Percentiles rank a stretch among this genome's conserved stretches.
Conservation (phyloP, 2,888 invertebrate species). For the Athalia circularis region DNA sequence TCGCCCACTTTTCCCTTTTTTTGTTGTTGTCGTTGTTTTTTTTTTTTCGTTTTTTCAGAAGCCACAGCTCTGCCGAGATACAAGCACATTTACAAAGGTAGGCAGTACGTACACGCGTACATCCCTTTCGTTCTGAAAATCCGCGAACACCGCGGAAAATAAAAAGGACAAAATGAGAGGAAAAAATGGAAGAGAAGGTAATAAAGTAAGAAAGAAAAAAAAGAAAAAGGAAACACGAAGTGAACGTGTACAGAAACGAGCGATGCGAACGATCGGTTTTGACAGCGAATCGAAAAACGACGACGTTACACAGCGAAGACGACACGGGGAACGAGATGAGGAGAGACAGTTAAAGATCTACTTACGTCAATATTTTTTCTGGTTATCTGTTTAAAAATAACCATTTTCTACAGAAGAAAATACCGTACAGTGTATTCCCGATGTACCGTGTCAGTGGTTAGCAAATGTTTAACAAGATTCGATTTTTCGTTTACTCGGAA, state of each 20-base stretch:
- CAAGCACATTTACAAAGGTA: not conserved
- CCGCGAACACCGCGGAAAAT: not conserved
- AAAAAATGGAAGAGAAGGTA: not conserved
- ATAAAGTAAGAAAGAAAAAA: not conserved
- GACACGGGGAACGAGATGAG: not conserved
- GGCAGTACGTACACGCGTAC: slow-evolving; percentile 1
- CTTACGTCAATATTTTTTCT: not conserved
- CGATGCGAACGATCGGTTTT: not conserved
- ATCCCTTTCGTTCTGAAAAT: not conserved
- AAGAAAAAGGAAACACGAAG: not conserved
- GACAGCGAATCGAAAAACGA: not conserved
- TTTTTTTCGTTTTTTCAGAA: not conserved
- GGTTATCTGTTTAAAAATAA: not conserved
- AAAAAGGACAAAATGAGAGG: not conserved
- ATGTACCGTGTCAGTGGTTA: not conserved
- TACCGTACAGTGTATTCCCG: not conserved
- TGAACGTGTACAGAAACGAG: not conserved
- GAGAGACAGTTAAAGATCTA: not conserved
- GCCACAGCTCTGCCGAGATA: not conserved
- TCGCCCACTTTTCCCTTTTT: slow-evolving; percentile 9
- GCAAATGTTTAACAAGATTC: slow-evolving; percentile 13
- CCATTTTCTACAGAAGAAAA: not conserved
- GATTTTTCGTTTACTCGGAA: slow-evolving; percentile 14
- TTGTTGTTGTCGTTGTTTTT: no score
- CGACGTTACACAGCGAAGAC: not conserved